These are phyloP conservation scores for Corythoichthys intestinalis DNA, from an alignment of 2,113 vertebrate genomes.

Conservation along the genomic window DNA sequence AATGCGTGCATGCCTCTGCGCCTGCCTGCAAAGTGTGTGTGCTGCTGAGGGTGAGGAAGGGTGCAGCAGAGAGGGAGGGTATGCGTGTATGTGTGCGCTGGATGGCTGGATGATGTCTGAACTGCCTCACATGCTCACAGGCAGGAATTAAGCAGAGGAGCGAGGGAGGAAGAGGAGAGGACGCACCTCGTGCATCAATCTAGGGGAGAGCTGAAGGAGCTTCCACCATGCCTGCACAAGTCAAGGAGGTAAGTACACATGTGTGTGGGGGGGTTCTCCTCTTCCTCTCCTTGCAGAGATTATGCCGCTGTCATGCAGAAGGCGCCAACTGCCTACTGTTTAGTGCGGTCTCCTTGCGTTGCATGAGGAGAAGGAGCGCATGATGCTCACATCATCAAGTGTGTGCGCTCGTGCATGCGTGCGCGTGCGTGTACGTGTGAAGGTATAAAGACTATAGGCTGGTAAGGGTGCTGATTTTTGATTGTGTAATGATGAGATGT, in stretches of 20 bases:
- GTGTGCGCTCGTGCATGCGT: slow-evolving; percentile 9
- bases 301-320: slow-evolving; percentile 54
- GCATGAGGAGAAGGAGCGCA: slow-evolving; percentile 24
- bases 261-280: slow-evolving; percentile 55
- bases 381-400: slow-evolving; percentile 48
- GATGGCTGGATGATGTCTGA: slow-evolving; percentile 63
- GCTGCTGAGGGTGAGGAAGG: slow-evolving; percentile 61
- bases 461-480: slow-evolving; percentile 38
- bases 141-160: slow-evolving; percentile 33
- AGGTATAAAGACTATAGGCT: slow-evolving; percentile 19
- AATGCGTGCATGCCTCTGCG: slow-evolving; percentile 15
- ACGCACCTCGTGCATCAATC: slow-evolving; percentile 51
- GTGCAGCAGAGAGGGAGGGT: slow-evolving; percentile 34
- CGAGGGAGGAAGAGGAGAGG: slow-evolving; percentile 19
- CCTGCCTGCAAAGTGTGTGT: slow-evolving; percentile 42
- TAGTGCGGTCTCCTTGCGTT: slow-evolving; percentile 59
- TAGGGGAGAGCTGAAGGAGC: slow-evolving; percentile 48
- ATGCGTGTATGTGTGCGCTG: background rate
- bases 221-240: slow-evolving; percentile 72
- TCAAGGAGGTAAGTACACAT: slow-evolving; percentile 72
- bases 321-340: slow-evolving; percentile 42
- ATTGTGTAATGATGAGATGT: slow-evolving; percentile 40
- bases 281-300: slow-evolving; percentile 43
- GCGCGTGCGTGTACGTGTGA: slow-evolving; percentile 9
- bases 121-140: slow-evolving; percentile 54